Conservation (phyloP, 64 coral and sea anemone genomes). For the Trachythela sp. region DNA sequence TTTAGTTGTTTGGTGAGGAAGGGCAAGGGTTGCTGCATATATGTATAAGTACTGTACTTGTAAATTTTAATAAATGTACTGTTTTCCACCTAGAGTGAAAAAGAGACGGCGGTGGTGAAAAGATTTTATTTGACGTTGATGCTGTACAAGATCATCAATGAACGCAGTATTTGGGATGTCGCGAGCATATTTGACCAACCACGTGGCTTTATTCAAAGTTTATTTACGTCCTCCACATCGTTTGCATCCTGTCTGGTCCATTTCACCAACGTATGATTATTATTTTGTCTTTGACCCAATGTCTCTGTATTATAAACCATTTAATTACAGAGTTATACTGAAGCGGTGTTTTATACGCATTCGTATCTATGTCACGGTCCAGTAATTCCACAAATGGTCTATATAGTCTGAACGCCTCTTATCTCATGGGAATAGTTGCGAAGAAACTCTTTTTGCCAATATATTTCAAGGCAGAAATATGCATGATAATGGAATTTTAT, state of each 20-base stretch:
- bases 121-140: slow-evolving; percentile 85
- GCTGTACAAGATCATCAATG: slow-evolving; percentile 73
- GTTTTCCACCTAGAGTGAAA: slow-evolving; percentile 23
- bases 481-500: too few relatives aligned
- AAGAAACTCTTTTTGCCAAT: too few relatives aligned
- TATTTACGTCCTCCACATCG: slow-evolving; percentile 72
- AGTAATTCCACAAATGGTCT: too few relatives aligned
- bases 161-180: slow-evolving; percentile 64
- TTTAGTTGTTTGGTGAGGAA: too few relatives aligned
- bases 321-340: too few relatives aligned
- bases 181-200: slow-evolving; percentile 61
- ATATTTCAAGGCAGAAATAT: too few relatives aligned
- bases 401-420: too few relatives aligned
- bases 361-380: too few relatives aligned
- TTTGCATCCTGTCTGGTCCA: slow-evolving; percentile 84
- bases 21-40: too few relatives aligned
- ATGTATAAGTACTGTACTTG: too few relatives aligned
- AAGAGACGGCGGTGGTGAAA: slow-evolving; percentile 17
- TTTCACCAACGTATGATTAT: slow-evolving; percentile 65
- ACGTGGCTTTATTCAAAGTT: slow-evolving; percentile 86
- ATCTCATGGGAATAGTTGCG: neutral
- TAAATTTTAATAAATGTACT: neutral
- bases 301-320: too few relatives aligned
- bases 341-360: too few relatives aligned
- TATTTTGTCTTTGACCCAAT: neutral